These are phyloP conservation scores for Triplophysa dalaica DNA, from an alignment of 2,113 vertebrate genomes.

Conservation along the genomic window DNA sequence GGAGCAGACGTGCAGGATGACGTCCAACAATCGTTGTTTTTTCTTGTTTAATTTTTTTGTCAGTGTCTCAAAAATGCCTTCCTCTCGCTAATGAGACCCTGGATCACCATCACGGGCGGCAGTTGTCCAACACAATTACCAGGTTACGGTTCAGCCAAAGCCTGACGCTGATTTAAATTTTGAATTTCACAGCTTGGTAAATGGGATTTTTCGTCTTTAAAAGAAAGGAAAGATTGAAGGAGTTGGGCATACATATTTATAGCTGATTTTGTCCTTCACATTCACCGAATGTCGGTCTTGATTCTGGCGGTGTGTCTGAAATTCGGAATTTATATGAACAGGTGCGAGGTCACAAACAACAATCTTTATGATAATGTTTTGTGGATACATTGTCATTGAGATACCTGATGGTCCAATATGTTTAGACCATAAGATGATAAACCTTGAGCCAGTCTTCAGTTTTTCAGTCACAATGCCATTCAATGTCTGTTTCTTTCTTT, in stretches of 20 bases:
- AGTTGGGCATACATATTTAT: conserved; percentile 40
- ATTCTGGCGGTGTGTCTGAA: background rate
- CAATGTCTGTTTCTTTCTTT: background rate
- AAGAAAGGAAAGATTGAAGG: conserved; percentile 28
- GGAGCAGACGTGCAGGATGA: conserved; percentile 56
- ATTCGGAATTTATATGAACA: conserved; percentile 6
- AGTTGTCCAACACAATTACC: conserved; percentile 13
- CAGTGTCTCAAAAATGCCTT: conserved; percentile 59
- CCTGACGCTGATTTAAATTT: conserved; percentile 7
- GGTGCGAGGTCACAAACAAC: conserved; percentile 22
- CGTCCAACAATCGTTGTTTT: conserved; percentile 14
- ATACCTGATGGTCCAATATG: background rate
- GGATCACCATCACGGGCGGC: conserved; percentile 29
- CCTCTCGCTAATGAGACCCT: conserved; percentile 15
- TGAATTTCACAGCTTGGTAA: conserved; percentile 24
- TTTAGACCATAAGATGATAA: background rate
- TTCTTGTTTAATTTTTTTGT: background rate
- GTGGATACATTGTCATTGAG: background rate
- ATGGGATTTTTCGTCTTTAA: background rate
- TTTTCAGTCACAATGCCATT: background rate
- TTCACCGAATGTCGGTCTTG: conserved; percentile 1
- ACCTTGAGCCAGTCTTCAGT: background rate
- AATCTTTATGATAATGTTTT: conserved; percentile 30
- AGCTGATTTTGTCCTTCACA: conserved; percentile 42
- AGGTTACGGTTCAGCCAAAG: background rate